Evolutionary conservation across 2,113 vertebrate species (phyloP), one percentile per base, ranked within the genome.

Genomic region (Ascaphus truei): DNA sequence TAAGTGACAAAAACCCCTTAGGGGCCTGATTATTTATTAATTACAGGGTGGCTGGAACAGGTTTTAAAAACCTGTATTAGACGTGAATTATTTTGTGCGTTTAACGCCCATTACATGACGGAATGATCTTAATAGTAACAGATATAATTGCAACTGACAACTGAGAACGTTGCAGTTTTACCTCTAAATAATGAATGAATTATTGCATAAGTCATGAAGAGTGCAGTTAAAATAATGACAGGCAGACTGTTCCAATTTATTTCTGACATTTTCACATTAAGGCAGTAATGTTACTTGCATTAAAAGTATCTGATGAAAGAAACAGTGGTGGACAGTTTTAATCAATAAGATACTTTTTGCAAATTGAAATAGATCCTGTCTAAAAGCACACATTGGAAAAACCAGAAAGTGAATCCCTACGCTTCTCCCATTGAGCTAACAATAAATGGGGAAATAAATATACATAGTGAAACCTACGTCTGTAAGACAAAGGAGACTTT

Each of bases 181-280:
- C 34, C 20, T 66, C 25, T 43, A 41, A 66, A 55, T 66, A 41
- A 55, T 43, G 15, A 43, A 66, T 30, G 34, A 55, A 15, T 66
- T 12, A 65, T 29, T 1, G 33, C 29, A 9, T 27, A 41, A 41
- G 22, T 66, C 26, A 55, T 66, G 26, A 43, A 31, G 43, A 43
- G 26, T 43, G 25, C 39, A 55, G 50, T 25, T n/a, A 7, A 41
- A 41, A 16, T 55, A 20, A 41, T 23, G 18, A 29, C 45, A 63
- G 33, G 7, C 31, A 64, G 47, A 51, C 47, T 53, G 37, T 57
- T 18, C 26, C 18, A n/a, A 30, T 66, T 43, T 43, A 25, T 31
- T 34, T 5, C 43, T 33, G 57, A 47, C n/a, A 56, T 57, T 56
- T 20, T 47, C 33, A 16, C 50, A 31, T 29, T 39, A 64, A 13